Percentiles rank a stretch among this genome's conserved stretches.
Evolutionary conservation across 2,888 invertebrate species (phyloP).

Genomic region (Agelastica alni): DNA sequence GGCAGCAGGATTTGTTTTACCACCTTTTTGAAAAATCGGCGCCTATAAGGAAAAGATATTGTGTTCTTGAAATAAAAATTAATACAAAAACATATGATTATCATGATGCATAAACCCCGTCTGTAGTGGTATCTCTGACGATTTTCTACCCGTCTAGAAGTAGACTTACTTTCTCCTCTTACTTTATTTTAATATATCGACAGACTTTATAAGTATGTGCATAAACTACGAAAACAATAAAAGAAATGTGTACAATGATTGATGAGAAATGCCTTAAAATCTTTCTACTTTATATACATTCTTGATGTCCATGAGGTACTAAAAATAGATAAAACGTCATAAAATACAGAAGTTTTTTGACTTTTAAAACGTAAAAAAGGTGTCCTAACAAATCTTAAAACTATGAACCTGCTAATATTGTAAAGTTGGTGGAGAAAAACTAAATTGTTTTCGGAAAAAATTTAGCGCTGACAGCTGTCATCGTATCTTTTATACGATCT

Average conservation of each 20-base stretch:
- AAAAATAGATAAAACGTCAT: not conserved
- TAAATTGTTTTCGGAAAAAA: not conserved
- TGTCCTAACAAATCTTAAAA: conserved; percentile 20
- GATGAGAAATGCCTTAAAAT: conserved; percentile 3
- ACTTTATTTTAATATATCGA: not conserved
- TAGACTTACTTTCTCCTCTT: conserved; percentile 1
- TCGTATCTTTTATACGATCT: no score
- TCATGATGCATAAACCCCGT: conserved; percentile 2
- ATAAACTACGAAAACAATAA: conserved; percentile 3
- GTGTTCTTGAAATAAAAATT: no score
- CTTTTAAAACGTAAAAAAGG: conserved; percentile 1
- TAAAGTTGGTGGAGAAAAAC: conserved; percentile 6
- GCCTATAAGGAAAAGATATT: no score
- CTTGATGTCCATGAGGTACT: not conserved
- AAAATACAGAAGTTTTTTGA: conserved; percentile 2
- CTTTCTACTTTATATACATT: conserved; percentile 5
- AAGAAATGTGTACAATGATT: conserved; percentile 6
- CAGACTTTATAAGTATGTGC: conserved; percentile 6
- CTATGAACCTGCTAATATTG: conserved; percentile 19
- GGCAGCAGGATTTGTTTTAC: no score
- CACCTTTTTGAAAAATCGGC: no score
- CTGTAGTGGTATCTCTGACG: conserved; percentile 3
- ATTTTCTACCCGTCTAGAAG: conserved; percentile 7
- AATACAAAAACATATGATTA: not conserved
- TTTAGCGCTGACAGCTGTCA: not conserved